A percentile compares a stretch with the other conserved stretches of the same genome.
phyloP scores from a whole-genome alignment of 2,888 invertebrate genomes.

The Rhabditoides inermis region DNA sequence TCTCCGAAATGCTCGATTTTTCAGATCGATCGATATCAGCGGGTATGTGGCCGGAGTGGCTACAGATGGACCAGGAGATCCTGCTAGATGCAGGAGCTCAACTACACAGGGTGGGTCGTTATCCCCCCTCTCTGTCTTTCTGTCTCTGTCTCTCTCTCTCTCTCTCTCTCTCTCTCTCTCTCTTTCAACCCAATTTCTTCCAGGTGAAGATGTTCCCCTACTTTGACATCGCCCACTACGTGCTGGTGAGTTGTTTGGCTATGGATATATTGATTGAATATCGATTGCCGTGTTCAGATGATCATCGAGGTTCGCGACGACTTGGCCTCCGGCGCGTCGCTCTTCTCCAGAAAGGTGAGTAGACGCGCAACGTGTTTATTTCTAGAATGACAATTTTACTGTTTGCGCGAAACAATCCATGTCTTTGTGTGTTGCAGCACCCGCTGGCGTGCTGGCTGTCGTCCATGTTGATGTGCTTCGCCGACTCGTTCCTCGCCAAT shows the following conservation, averaged over 20 bases:
- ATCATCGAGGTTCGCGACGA: slow-evolving; percentile 48
- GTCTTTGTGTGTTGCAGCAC: no score
- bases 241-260: slow-evolving; percentile 53
- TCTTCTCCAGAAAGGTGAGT: slow-evolving; percentile 92
- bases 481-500: slow-evolving; percentile 83
- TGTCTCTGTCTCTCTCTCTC: neutral
- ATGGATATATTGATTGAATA: no score
- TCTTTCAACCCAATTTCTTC: no score
- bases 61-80: slow-evolving; percentile 40
- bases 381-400: no score
- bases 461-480: slow-evolving; percentile 89
- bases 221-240: slow-evolving; percentile 94
- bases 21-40: neutral
- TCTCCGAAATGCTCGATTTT: no score
- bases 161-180: neutral
- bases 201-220: slow-evolving; percentile 99
- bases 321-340: slow-evolving; percentile 66
- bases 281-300: slow-evolving; percentile 47
- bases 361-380: no score
- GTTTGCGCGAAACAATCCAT: no score
- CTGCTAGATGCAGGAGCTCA: slow-evolving; percentile 86
- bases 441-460: slow-evolving; percentile 95
- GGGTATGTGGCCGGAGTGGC: slow-evolving; percentile 22
- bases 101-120: slow-evolving; percentile 94
- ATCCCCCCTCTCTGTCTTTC: slow-evolving; percentile 27